These are phyloP conservation scores for Hypotaenidia philippensis DNA, from an alignment of 2,797 vertebrate species.

Conservation along the genomic window DNA sequence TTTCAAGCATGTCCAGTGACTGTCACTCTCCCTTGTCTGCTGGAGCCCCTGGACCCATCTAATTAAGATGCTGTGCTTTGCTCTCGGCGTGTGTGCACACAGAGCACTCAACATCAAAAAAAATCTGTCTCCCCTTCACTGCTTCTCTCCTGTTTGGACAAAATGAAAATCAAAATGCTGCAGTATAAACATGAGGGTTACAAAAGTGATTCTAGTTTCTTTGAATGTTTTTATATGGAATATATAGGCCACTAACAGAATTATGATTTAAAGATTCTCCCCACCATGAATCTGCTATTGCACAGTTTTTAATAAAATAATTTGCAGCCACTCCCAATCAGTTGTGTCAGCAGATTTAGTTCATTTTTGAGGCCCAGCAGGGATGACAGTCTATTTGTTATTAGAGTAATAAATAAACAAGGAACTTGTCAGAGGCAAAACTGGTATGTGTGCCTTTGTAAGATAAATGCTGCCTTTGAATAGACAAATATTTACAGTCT, in stretches of 20 bases:
- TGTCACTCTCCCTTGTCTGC: constrained; percentile 47
- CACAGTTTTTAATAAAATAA: constrained; percentile 71
- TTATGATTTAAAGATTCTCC: constrained; percentile 50
- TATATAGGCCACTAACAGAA: constrained; percentile 19
- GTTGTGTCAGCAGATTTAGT: constrained; percentile 75
- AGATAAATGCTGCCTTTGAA: constrained; percentile 84
- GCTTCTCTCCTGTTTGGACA: constrained; percentile 48
- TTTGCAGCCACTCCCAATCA: constrained; percentile 70
- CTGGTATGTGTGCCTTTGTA: constrained; percentile 77
- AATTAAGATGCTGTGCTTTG: constrained; percentile 66
- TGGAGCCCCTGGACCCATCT: constrained; percentile 52
- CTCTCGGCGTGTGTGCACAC: constrained; percentile 38
- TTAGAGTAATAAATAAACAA: constrained; percentile 85
- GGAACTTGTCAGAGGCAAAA: constrained; percentile 82
- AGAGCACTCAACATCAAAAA: constrained; percentile 41
- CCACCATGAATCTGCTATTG: constrained; percentile 39
- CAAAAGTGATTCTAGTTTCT: constrained; percentile 16
- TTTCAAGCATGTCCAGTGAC: constrained; percentile 65
- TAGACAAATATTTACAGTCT: constrained; percentile 84
- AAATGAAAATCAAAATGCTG: constrained; percentile 55
- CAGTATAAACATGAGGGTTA: constrained; percentile 14
- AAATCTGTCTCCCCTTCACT: constrained; percentile 57
- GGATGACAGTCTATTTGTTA: constrained; percentile 85
- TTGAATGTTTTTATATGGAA: neutral
- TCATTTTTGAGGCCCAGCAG: constrained; percentile 73